A percentile compares a stretch with the other conserved stretches of the same genome.
Conservation (phyloP, 2,113 vertebrate species). For the Empidonax alnorum region DNA sequence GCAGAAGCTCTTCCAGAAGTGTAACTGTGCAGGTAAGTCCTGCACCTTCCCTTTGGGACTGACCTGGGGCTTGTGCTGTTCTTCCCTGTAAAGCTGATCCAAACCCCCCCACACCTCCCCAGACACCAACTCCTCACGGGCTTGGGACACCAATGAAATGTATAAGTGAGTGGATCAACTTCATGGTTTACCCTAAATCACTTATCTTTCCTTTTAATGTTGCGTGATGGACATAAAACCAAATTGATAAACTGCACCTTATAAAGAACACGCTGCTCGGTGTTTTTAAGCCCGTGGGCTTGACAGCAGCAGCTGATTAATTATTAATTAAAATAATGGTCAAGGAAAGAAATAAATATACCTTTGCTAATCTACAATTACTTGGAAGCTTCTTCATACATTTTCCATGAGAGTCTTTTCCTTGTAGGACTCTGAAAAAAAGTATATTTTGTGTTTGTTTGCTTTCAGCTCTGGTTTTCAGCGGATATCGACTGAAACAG, state of each 20-base stretch:
- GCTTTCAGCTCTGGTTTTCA: constrained; percentile 41
- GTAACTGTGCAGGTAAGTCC: not conserved
- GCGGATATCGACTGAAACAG: constrained; percentile 31
- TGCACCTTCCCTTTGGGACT: not conserved
- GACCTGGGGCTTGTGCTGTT: not conserved
- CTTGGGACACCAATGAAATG: not conserved
- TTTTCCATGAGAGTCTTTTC: constrained; percentile 53
- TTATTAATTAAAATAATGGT: constrained; percentile 40
- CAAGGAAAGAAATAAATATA: constrained; percentile 32
- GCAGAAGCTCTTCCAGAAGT: not conserved
- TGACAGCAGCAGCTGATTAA: constrained; percentile 11
- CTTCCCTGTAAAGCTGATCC: not conserved
- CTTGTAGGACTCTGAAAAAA: constrained; percentile 1
- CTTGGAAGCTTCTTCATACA: constrained; percentile 15
- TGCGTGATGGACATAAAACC: not conserved
- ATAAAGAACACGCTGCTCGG: not conserved
- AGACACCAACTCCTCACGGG: not conserved
- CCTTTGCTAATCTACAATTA: constrained; percentile 27
- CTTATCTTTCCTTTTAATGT: not conserved
- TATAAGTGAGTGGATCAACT: not conserved
- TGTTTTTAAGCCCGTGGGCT: not conserved
- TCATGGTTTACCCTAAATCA: not conserved
- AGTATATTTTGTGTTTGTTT: constrained; percentile 48
- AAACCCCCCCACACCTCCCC: not conserved
- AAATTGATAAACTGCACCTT: not conserved